Evolutionary conservation across 2,888 invertebrate genomes (phyloP), one percentile per base, ranked within the genome.

Genomic region (Conistra vaccinii): DNA sequence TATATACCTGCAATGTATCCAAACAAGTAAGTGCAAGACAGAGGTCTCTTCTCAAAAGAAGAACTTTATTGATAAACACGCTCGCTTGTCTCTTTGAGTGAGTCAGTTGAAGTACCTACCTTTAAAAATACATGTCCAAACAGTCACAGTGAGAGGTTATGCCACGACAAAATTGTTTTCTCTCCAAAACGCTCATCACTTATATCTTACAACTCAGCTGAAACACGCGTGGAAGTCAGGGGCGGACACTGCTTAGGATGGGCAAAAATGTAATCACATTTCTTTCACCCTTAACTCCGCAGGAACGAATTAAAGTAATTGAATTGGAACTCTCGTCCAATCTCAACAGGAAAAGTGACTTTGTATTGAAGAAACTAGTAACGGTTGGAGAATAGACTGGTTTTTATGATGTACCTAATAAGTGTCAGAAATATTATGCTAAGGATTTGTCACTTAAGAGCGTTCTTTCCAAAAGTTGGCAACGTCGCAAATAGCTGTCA

Each of bases 201-300:
- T 42, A 7, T 51, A 7, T 1, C 45, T 70, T 12, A 53, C 57
- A 32, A 29, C 17, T 9, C 12, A 65, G n/a, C 45, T 23, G 45
- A 17, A 17, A 69, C 62, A 73, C 62, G 66, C 74, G 80, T 78
- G 23, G 48, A 69, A 84, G 75, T 77, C 83, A 80, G 61, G 45
- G 48, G 57, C 81, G 68, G 83, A 66, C 81, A 87, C 83, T 83
- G 80, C 87, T 85, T 78, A 78, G 73, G 80, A 80, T 69, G 78
- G 70, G 83, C 72, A 68, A 80, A 87, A 83, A 73, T 67, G 80
- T 87, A 87, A 87, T 85, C 86, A 84, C 87, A 84, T 87, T 84
- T 83, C 65, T 67, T 73, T 57, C 26, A 39, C 68, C 76, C 75
- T 39, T 62, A 82, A 73, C 70, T 78, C 55, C 62, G 62, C 53